A percentile compares a stretch with the other conserved stretches of the same genome.
Evolutionary conservation across 2,888 invertebrate genomes (phyloP).

Genomic region (Lampropteryx suffumata): DNA sequence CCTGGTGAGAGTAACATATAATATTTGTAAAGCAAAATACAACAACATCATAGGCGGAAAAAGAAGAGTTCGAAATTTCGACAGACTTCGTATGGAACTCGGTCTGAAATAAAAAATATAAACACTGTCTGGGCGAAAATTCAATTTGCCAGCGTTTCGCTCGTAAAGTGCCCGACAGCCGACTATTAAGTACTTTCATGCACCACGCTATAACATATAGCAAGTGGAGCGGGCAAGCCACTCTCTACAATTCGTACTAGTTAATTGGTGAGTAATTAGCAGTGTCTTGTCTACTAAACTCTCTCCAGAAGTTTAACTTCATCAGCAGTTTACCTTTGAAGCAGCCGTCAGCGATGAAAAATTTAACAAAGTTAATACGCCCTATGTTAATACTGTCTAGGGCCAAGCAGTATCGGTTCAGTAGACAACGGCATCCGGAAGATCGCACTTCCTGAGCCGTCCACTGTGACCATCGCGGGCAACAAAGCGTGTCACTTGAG

Average conservation of each 20-base stretch:
- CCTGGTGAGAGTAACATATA: too few relatives aligned
- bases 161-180: slow-evolving; percentile 49
- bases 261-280: slow-evolving; percentile 75
- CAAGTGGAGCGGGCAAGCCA: slow-evolving; percentile 79
- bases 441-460: slow-evolving; percentile 40
- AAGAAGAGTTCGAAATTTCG: background rate
- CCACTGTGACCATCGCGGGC: slow-evolving; percentile 33
- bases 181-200: slow-evolving; percentile 71
- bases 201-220: slow-evolving; percentile 73
- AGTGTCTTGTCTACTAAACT: slow-evolving; percentile 61
- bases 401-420: slow-evolving; percentile 24
- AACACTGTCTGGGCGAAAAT: slow-evolving; percentile 40
- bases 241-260: slow-evolving; percentile 77
- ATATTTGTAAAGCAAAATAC: too few relatives aligned
- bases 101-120: slow-evolving; percentile 26
- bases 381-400: too few relatives aligned
- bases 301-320: slow-evolving; percentile 48
- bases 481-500: slow-evolving; percentile 35
- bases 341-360: background rate
- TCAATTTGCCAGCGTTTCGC: slow-evolving; percentile 55
- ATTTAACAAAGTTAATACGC: background rate
- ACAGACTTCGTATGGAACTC: background rate
- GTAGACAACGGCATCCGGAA: slow-evolving; percentile 38
- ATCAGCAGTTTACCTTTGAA: background rate
- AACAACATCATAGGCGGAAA: background rate